Base-by-base conservation (phyloP, 2,888 invertebrate species). In the Pogonocherus hispidulus region DNA sequence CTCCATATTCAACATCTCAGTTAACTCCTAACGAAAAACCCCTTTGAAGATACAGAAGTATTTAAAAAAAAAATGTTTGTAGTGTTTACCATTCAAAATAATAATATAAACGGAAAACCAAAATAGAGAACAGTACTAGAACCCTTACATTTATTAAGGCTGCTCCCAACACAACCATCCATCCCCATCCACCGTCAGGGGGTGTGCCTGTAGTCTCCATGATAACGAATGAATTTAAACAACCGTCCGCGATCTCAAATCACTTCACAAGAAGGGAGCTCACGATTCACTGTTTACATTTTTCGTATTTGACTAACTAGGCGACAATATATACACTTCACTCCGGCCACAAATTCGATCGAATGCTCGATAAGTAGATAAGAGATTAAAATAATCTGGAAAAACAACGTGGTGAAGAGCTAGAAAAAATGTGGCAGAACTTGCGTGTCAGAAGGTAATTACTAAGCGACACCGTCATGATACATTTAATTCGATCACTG, bases 111-210 rank as follows among this genome's bases (percentile, higher is more conserved):
- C n/a, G n/a, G n/a, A n/a, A n/a, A n/a, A n/a, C n/a, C n/a, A n/a
- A n/a, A n/a, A n/a, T n/a, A n/a, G n/a, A n/a, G n/a, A n/a, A n/a
- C n/a, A n/a, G n/a, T n/a, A n/a, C n/a, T n/a, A n/a, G n/a, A n/a
- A 8, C 8, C 93, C 95, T 94, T 86, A 95, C 95, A 86, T 99
- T 98, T 79, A 99, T 95, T 92, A 98, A 92, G 86, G 98, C 98
- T n/a, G 97, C 97, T 37, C 94, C 96, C 81, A 96, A 92, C 65
- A 97, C 97, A 62, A 97, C 94, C 86, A 93, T 89, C 96, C 96
- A 97, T 0, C 97, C 97, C 97, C 97, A 97, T 18, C 97, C 97
- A 1, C 97, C 96, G 84, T 97, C 96, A 0, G 94, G 95, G 37
- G 94, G 93, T 69, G 90, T 52, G 27, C 62, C 18, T 8, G 55